These are phyloP conservation scores for Ectemnius continuus DNA, from an alignment of 2,888 invertebrate species.

Conservation along the genomic window DNA sequence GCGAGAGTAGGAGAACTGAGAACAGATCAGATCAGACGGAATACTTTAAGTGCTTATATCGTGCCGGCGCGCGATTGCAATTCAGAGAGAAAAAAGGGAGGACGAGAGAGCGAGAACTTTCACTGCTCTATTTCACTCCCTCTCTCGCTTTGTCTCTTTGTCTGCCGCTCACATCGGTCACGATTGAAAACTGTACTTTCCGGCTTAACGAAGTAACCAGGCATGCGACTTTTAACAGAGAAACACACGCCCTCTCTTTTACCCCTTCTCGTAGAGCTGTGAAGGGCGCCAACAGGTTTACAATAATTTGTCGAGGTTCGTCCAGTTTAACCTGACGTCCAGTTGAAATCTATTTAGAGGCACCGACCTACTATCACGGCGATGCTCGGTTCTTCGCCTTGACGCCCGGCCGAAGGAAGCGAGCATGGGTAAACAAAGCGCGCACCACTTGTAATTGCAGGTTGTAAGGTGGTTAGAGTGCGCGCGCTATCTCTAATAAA, in stretches of 20 bases:
- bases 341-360: slow-evolving; percentile 28
- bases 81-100: slow-evolving; percentile 5
- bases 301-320: background rate
- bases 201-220: background rate
- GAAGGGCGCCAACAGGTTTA: too few relatives aligned
- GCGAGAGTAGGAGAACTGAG: too few relatives aligned
- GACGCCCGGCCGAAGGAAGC: slow-evolving; percentile 29
- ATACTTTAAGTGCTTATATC: slow-evolving; percentile 57
- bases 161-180: background rate
- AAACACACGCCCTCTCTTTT: background rate
- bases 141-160: slow-evolving; percentile 1
- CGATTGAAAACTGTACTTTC: background rate
- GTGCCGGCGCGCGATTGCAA: slow-evolving; percentile 45
- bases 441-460: slow-evolving; percentile 52
- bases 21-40: slow-evolving; percentile 51
- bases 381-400: slow-evolving; percentile 10
- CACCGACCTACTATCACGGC: slow-evolving; percentile 26
- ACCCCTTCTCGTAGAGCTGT: background rate
- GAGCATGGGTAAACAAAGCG: slow-evolving; percentile 36
- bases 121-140: slow-evolving; percentile 7
- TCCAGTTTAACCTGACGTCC: slow-evolving; percentile 1
- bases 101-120: background rate
- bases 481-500: slow-evolving; percentile 58
- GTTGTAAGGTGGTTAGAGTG: slow-evolving; percentile 36
- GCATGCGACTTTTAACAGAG: background rate